Percentiles rank a stretch among this genome's conserved stretches.
Conservation (phyloP, 2,797 vertebrate genomes). For the Yasuhikotakia modesta region DNA sequence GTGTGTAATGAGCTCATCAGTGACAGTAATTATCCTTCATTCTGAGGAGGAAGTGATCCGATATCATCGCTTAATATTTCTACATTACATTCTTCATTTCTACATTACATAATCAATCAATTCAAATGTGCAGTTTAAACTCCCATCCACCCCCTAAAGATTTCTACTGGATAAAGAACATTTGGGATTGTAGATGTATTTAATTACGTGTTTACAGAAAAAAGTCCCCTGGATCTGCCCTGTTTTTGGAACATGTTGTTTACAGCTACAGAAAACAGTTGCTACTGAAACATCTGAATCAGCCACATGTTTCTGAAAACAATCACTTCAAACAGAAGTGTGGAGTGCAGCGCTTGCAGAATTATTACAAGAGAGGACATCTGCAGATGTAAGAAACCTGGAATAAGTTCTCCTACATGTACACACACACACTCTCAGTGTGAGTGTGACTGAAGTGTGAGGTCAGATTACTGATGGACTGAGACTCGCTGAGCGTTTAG, state of each 20-base stretch:
- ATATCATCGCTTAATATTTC: background rate
- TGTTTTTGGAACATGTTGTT: no score
- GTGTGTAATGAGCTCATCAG: background rate
- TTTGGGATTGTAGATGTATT: no score
- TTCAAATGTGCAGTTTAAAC: background rate
- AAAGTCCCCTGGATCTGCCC: no score
- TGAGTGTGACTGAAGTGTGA: constrained; percentile 21
- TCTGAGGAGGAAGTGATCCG: background rate
- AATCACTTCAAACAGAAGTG: background rate
- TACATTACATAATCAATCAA: background rate
- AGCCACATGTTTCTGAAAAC: no score
- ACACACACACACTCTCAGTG: background rate
- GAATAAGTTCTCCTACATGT: constrained; percentile 7
- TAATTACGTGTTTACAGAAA: no score
- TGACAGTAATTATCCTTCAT: background rate
- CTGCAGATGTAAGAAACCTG: background rate
- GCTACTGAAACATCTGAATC: no score
- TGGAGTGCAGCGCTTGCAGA: background rate
- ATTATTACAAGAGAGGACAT: background rate
- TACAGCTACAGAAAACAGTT: no score
- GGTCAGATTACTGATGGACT: constrained; percentile 28
- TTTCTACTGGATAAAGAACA: no score
- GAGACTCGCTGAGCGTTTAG: constrained; percentile 29
- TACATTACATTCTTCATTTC: background rate
- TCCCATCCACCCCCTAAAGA: no score